A percentile compares a stretch with the other conserved stretches of the same genome.
Evolutionary conservation across 1,140 invertebrate genomes (phyloP).

Genomic region (Drosophila miranda): DNA sequence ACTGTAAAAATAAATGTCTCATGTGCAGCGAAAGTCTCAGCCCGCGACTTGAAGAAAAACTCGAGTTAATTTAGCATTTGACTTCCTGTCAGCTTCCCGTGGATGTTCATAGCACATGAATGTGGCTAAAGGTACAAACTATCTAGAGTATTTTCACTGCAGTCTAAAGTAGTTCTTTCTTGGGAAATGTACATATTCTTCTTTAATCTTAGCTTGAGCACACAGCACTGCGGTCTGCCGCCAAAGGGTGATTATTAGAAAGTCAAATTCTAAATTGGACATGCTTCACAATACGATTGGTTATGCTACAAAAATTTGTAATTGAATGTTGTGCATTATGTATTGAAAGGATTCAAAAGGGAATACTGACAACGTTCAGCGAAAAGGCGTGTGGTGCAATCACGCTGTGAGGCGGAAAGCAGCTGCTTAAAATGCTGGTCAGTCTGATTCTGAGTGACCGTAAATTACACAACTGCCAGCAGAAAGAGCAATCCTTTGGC

Average conservation of each 20-base stretch:
- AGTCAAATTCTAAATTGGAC: conserved; percentile 37
- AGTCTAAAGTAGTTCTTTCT: no score
- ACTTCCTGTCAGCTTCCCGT: conserved; percentile 71
- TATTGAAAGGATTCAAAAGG: conserved; percentile 20
- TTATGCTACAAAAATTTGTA: conserved; percentile 40
- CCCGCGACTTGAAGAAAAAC: conserved; percentile 10
- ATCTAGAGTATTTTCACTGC: no score
- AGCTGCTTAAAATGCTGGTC: conserved; percentile 61
- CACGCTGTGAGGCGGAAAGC: conserved; percentile 23
- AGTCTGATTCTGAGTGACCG: conserved; percentile 23
- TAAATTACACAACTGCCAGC: conserved; percentile 68
- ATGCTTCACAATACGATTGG: conserved; percentile 16
- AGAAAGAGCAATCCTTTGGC: conserved; percentile 64
- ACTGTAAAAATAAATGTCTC: conserved; percentile 61
- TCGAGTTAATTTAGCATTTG: conserved; percentile 75
- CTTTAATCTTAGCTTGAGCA: no score
- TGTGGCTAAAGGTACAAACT: no score
- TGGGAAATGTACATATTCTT: no score
- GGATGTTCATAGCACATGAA: no score
- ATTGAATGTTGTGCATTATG: conserved; percentile 34
- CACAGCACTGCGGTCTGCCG: conserved; percentile 27
- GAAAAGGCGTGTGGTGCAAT: conserved; percentile 24
- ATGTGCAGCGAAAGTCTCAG: conserved; percentile 19
- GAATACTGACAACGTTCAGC: conserved; percentile 32
- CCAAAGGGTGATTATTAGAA: conserved; percentile 43